Percentiles rank a stretch among this genome's conserved stretches.
Evolutionary conservation across 2,797 vertebrate species (phyloP).

Genomic region (Zalophus californianus): DNA sequence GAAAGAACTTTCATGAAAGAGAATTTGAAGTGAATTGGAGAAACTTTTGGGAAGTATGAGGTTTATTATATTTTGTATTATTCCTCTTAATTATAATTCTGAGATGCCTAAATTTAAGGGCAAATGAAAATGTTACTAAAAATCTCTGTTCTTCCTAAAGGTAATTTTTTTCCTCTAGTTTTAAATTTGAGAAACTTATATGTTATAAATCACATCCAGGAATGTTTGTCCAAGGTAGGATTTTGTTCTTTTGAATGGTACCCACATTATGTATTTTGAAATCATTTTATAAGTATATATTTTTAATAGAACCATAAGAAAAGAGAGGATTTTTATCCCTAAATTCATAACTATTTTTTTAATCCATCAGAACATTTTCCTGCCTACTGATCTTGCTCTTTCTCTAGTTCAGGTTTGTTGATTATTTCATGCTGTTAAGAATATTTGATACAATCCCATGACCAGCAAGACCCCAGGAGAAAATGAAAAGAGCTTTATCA

Average conservation of each 20-base stretch:
- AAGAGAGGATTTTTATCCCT: neutral
- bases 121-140: neutral
- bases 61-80: neutral
- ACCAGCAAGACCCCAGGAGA: slow-evolving; percentile 52
- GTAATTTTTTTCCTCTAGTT: neutral
- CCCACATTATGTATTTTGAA: neutral
- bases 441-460: slow-evolving; percentile 61
- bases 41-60: neutral
- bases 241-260: neutral
- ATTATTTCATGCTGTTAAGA: slow-evolving; percentile 72
- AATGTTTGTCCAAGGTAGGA: neutral
- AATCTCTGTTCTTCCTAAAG: neutral
- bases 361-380: slow-evolving; percentile 33
- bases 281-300: neutral
- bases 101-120: neutral
- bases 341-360: slow-evolving; percentile 27
- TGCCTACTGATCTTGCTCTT: neutral
- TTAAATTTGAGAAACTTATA: neutral
- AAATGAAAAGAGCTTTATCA: slow-evolving; percentile 50
- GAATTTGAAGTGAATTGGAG: neutral
- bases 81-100: neutral
- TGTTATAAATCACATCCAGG: neutral
- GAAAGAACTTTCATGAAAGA: neutral
- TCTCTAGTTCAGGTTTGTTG: slow-evolving; percentile 48
- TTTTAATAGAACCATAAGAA: neutral